Conservation (phyloP, 2,888 invertebrate genomes). For the Teleogryllus oceanicus region DNA sequence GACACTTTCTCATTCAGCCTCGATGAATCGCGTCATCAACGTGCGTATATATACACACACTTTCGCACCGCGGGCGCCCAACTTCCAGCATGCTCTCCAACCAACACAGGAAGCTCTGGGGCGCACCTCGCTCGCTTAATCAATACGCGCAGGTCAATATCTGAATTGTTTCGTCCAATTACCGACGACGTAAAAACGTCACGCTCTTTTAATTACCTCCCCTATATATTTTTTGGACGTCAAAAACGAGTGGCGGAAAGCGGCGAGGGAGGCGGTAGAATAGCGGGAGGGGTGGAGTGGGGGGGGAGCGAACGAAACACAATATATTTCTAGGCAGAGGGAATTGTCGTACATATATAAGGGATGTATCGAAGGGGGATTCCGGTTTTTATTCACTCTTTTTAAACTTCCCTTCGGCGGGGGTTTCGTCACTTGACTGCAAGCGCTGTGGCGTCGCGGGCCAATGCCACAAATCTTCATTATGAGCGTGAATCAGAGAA, state of each 20-base stretch:
- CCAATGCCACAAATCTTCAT: slow-evolving; percentile 34
- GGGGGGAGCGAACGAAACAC: background rate
- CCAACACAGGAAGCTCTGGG: too few species aligned
- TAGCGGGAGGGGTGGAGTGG: background rate
- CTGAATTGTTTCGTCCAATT: slow-evolving; percentile 7
- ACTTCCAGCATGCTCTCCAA: too few species aligned
- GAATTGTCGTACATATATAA: slow-evolving; percentile 7
- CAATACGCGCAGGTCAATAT: background rate
- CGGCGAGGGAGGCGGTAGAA: background rate
- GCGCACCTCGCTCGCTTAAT: background rate
- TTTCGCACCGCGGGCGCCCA: too few species aligned
- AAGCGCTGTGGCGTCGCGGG: background rate
- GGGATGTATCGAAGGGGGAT: background rate
- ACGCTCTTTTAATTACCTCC: slow-evolving; percentile 10
- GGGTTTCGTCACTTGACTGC: too few species aligned
- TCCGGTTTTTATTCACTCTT: too few species aligned
- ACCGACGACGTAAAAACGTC: slow-evolving; percentile 18
- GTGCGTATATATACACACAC: too few species aligned
- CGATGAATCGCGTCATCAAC: too few species aligned
- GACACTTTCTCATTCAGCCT: too few species aligned
- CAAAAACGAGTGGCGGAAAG: slow-evolving; percentile 8
- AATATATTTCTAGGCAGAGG: slow-evolving; percentile 5
- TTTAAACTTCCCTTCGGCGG: too few species aligned
- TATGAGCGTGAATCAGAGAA: slow-evolving; percentile 34
- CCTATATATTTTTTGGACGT: slow-evolving; percentile 3